Evolutionary conservation across 2,888 invertebrate species (phyloP), one percentile per base, ranked within the genome.

Genomic region (Podotricha telesiphe): DNA sequence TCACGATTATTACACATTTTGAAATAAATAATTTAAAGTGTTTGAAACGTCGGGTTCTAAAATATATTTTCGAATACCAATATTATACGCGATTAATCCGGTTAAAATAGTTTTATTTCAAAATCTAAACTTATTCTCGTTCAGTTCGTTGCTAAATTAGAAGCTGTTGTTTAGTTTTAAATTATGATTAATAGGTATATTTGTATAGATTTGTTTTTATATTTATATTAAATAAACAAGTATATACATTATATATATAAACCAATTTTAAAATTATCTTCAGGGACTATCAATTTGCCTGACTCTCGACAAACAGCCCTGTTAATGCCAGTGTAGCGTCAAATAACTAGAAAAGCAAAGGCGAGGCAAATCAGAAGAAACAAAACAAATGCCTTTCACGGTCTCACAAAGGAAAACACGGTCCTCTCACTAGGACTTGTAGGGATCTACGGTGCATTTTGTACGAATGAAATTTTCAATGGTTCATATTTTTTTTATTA

Each of bases 321-420:
- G 53, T 67, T 62, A 67, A 53, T 61, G 51, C 50, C 67, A 51
- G 37, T 61, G 53, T 19, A 67, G 53, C 67, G 61, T 61, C 67
- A 67, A 67, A 67, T 61, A 67, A 67, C 67, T 62, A 67, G 67
- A 40, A 55, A 62, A 62, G 61, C 51, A 53, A 67, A 62, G 50
- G 48, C 6, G 34, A 62, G 53, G 67, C 47, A 47, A 67, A 67
- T 67, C 67, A 62, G 45, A 51, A 55, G 47, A 37, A 67, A 67
- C 53, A 67, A 67, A 62, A 67, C 45, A 20, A 45, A 50, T 17
- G 22, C n/a, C 22, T 22, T 59, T 59, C 62, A 62, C 62, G 34
- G 66, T 47, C 62, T 67, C 50, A 63, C 69, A 70, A 70, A 70
- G 70, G 70, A 62, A 61, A 69, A 64, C 64, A 68, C 68, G 40